Evolutionary conservation across 1,140 invertebrate species (phyloP), one percentile per base, ranked within the genome.

Genomic region (Bombus fervidus): DNA sequence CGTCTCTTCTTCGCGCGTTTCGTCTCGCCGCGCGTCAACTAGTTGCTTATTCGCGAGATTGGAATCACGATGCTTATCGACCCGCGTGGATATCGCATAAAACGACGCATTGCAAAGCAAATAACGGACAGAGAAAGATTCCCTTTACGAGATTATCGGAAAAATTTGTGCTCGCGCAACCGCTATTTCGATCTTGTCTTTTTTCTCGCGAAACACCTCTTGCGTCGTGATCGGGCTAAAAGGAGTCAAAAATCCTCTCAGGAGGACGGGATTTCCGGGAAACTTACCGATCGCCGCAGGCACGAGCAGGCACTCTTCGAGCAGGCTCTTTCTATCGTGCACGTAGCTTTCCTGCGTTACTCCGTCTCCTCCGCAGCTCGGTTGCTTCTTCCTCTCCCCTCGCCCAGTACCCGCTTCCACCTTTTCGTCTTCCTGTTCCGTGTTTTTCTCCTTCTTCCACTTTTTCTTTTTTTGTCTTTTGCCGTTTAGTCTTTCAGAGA

Each of bases 271-370:
- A 80, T 87, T 89, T 87, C 87, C 89, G 86, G 53, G 34, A 91
- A 90, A 88, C 91, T 92, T 89, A 86, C 69, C 80, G 75, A 85
- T 83, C 86, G 91, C 92, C 91, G 79, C 72, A 86, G 91, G 92
- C 88, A 81, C 68, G 78, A 83, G 86, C 78, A 92, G 47, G 71
- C 88, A 89, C 83, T n/a, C n/a, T n/a, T n/a, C 68, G 78, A 83
- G 72, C 71, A 86, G 37, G 74, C 85, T 87, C 86, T 87, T 66
- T 83, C 76, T 39, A n/a, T 34, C 76, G 76, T 59, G 22, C 18
- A 47, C 31, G 31, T 62, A n/a, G 28, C 74, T 75, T 75, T 69
- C 82, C 80, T 71, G 39, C 72, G 31, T 71, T 68, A 47, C n/a
- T 31, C 72, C 1, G 6, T 41, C 59, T 66, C 22, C 39, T 47